Conservation (phyloP, 2,113 vertebrate species). For the Alouatta palliata region DNA sequence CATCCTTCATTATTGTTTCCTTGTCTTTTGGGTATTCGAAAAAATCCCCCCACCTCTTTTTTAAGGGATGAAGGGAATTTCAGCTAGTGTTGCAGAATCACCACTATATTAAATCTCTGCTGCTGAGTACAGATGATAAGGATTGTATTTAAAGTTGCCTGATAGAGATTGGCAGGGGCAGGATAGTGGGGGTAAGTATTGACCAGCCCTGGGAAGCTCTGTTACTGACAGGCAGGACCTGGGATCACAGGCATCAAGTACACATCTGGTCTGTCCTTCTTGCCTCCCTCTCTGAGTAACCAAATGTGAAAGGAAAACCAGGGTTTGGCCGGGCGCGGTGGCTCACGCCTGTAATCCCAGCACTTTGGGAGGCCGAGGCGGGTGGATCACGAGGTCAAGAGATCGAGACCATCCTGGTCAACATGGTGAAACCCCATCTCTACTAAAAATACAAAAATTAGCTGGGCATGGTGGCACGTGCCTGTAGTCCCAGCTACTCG, state of each 20-base stretch:
- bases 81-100: neutral
- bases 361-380: too few relatives aligned
- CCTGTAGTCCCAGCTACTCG: too few relatives aligned
- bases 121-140: neutral
- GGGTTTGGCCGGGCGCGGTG: too few relatives aligned
- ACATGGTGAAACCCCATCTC: too few relatives aligned
- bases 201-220: neutral
- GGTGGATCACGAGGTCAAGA: too few relatives aligned
- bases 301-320: neutral
- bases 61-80: constrained; percentile 23
- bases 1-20: neutral
- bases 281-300: neutral
- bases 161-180: neutral
- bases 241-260: neutral
- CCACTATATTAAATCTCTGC: neutral
- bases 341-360: too few relatives aligned
- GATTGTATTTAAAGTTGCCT: neutral
- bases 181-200: neutral
- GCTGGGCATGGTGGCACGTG: too few relatives aligned
- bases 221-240: neutral
- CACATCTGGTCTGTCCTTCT: neutral
- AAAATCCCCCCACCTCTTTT: neutral
- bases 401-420: too few relatives aligned
- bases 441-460: too few relatives aligned
- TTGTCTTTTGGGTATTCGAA: neutral